phyloP scores from a whole-genome alignment of 1,140 invertebrate genomes.

The Brachystomella parvula region DNA sequence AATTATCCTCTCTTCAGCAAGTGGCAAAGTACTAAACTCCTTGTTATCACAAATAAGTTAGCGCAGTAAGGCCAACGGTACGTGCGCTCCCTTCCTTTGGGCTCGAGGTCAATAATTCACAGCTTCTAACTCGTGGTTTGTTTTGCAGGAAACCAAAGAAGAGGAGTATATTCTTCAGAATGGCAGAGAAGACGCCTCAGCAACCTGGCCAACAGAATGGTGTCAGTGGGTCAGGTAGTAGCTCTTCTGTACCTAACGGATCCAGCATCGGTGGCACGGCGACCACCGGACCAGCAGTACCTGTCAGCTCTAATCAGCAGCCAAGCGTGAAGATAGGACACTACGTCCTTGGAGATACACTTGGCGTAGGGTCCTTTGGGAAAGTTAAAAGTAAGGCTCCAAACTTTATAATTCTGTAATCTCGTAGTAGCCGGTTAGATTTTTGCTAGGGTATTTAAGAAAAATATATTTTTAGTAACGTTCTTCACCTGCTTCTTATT shows the following conservation, averaged over 20 bases:
- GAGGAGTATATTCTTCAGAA: neutral
- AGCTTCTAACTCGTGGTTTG: too few species aligned
- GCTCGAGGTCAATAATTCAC: too few species aligned
- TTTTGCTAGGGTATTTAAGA: neutral
- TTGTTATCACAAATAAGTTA: too few species aligned
- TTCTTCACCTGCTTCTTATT: conserved; percentile 10
- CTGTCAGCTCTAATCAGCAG: conserved; percentile 47
- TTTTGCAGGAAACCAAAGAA: conserved; percentile 1
- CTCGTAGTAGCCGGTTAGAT: too few species aligned
- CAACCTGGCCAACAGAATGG: neutral
- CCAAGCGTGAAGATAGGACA: conserved; percentile 88
- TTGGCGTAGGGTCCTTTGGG: conserved; percentile 88
- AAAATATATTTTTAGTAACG: neutral
- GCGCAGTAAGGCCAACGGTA: too few species aligned
- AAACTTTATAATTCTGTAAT: too few species aligned
- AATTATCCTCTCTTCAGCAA: too few species aligned
- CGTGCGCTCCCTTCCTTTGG: too few species aligned
- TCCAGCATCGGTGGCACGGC: neutral
- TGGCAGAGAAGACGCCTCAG: neutral
- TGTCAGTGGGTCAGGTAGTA: neutral
- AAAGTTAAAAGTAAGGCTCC: conserved; percentile 75
- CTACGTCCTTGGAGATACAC: conserved; percentile 78
- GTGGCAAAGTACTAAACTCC: too few species aligned
- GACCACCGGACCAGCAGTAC: neutral
- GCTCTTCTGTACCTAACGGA: neutral